Percentiles rank a stretch among this genome's conserved stretches.
phyloP scores from a whole-genome alignment of 2,888 invertebrate genomes.

The Drosophila eohydei region DNA sequence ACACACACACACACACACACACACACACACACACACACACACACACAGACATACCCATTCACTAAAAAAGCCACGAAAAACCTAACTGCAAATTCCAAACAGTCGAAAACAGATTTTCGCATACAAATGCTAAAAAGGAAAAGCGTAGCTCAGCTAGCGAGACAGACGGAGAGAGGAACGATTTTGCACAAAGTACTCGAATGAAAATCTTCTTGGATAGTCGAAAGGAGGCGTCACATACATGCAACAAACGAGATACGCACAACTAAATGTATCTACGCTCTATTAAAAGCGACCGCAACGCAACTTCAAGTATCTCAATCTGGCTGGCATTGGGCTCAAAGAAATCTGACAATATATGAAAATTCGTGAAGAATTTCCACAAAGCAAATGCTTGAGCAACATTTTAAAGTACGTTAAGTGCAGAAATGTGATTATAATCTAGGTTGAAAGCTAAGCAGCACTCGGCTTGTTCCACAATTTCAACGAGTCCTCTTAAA shows the following conservation, averaged over 20 bases:
- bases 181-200: conserved; percentile 11
- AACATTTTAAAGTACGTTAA: neutral
- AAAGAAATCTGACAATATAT: conserved; percentile 16
- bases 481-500: neutral
- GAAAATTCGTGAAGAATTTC: neutral
- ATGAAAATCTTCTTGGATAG: conserved; percentile 1
- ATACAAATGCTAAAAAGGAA: conserved; percentile 39
- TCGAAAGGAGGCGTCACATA: conserved; percentile 2
- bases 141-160: conserved; percentile 10
- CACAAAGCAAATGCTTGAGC: conserved; percentile 15
- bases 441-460: neutral
- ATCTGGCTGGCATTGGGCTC: conserved; percentile 9
- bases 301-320: conserved; percentile 32
- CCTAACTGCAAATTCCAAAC: conserved; percentile 50
- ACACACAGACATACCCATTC: conserved; percentile 17
- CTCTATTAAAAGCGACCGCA: conserved; percentile 36
- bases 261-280: conserved; percentile 41
- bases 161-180: neutral
- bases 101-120: conserved; percentile 71
- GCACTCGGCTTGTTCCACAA: neutral
- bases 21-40: neutral
- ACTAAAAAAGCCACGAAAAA: conserved; percentile 32
- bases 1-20: conserved; percentile 5
- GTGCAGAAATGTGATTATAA: conserved; percentile 6
- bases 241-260: neutral